These are phyloP conservation scores for Zaprionus gabonicus DNA, from an alignment of 1,140 invertebrate species.

Conservation along the genomic window DNA sequence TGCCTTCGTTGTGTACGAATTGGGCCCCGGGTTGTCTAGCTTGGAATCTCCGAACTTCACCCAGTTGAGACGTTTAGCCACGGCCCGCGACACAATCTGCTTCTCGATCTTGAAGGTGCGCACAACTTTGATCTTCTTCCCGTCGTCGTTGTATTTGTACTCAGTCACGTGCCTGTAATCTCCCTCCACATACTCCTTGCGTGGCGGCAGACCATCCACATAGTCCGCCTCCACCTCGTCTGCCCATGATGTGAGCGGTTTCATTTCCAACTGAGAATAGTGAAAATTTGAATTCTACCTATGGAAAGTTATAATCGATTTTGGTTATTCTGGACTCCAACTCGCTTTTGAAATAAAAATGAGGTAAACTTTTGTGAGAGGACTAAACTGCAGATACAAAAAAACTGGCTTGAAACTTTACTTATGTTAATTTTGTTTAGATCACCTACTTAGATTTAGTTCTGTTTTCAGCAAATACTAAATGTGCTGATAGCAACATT, in stretches of 20 bases:
- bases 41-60: conserved; percentile 96
- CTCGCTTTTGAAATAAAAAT: background rate
- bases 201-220: conserved; percentile 90
- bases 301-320: background rate
- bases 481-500: no score
- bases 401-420: background rate
- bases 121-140: conserved; percentile 94
- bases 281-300: background rate
- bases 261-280: conserved; percentile 32
- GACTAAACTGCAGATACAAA: background rate
- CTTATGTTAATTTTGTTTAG: background rate
- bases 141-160: conserved; percentile 95
- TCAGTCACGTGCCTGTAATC: conserved; percentile 96
- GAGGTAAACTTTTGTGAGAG: background rate
- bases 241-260: conserved; percentile 94
- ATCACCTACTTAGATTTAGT: background rate
- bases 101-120: conserved; percentile 96
- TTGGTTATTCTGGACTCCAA: background rate
- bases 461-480: no score
- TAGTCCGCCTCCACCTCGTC: conserved; percentile 95
- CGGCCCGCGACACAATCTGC: conserved; percentile 94
- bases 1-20: conserved; percentile 97
- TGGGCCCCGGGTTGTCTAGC: conserved; percentile 96
- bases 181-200: conserved; percentile 93
- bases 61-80: conserved; percentile 96